A percentile compares a stretch with the other conserved stretches of the same genome.
phyloP scores from a whole-genome alignment of 2,888 invertebrate species.

The Ptilodon capucinus region DNA sequence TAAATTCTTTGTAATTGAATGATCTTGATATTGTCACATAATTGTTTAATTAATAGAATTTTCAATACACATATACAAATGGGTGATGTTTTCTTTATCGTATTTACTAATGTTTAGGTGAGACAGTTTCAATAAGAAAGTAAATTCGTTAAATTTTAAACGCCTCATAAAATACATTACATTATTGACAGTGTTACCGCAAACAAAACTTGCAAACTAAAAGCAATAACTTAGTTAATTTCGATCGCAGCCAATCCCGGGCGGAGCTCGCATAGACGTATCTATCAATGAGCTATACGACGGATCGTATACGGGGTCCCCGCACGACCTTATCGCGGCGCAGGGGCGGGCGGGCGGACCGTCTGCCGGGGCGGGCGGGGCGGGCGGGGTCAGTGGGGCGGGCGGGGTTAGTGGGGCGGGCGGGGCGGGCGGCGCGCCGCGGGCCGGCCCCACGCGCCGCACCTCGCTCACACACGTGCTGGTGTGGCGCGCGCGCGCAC shows the following conservation, averaged over 20 bases:
- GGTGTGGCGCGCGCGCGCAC: constrained; percentile 86
- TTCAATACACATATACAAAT: too few species aligned
- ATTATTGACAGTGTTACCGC: too few species aligned
- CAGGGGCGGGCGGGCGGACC: constrained; percentile 85
- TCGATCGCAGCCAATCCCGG: constrained; percentile 83
- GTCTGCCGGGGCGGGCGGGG: constrained; percentile 60
- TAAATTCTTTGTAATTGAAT: too few species aligned
- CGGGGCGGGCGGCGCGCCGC: constrained; percentile 66
- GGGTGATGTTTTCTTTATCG: too few species aligned
- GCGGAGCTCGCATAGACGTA: constrained; percentile 95
- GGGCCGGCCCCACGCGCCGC: constrained; percentile 90
- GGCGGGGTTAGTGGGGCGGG: constrained; percentile 84
- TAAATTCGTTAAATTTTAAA: too few species aligned
- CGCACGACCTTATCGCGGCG: constrained; percentile 92
- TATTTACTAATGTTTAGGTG: too few species aligned
- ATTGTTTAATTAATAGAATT: too few species aligned
- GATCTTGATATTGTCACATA: too few species aligned
- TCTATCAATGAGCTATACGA: constrained; percentile 97
- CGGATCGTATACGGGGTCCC: constrained; percentile 96
- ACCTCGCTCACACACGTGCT: constrained; percentile 90
- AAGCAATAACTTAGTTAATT: neutral
- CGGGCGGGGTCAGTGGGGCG: constrained; percentile 76
- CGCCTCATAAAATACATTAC: too few species aligned
- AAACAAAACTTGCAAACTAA: too few species aligned
- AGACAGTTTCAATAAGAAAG: too few species aligned